These are phyloP conservation scores for Litocranius walleri DNA, from an alignment of 2,113 vertebrate species.

Conservation along the genomic window DNA sequence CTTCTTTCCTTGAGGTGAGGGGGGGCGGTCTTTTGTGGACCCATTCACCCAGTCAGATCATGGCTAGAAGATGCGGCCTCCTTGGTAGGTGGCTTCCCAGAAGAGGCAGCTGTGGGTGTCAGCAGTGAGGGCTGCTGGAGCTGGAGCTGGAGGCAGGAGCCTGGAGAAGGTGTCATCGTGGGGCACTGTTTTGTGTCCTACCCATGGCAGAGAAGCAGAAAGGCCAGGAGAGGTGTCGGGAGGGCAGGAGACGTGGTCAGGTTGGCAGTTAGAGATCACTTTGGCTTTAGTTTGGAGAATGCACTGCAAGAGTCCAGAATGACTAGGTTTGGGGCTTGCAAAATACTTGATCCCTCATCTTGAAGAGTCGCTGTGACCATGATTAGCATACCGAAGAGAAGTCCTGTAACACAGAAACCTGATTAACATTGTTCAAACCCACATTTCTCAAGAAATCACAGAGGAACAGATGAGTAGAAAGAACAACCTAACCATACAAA, in stretches of 20 bases:
- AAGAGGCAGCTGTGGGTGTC: neutral
- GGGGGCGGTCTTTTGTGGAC: neutral
- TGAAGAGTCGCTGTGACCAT: neutral
- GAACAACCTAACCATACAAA: neutral
- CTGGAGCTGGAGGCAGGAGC: neutral
- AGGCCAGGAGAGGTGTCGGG: neutral
- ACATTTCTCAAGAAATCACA: neutral
- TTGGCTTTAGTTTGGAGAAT: neutral
- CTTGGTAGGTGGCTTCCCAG: neutral
- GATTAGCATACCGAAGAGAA: neutral
- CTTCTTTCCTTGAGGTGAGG: neutral
- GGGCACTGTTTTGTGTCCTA: neutral
- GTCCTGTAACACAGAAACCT: neutral
- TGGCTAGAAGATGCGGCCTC: neutral
- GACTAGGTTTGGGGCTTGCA: neutral
- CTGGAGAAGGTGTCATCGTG: neutral
- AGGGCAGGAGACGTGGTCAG: accelerated
- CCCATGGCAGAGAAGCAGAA: neutral
- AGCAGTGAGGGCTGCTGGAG: neutral
- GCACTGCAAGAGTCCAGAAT: neutral
- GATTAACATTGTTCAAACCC: neutral
- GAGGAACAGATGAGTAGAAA: neutral
- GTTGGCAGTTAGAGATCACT: neutral
- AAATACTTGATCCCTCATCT: neutral
- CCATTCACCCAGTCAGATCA: neutral